Evolutionary conservation across 2,113 vertebrate genomes (phyloP), one percentile per base, ranked within the genome.

Genomic region (Sylvia atricapilla): DNA sequence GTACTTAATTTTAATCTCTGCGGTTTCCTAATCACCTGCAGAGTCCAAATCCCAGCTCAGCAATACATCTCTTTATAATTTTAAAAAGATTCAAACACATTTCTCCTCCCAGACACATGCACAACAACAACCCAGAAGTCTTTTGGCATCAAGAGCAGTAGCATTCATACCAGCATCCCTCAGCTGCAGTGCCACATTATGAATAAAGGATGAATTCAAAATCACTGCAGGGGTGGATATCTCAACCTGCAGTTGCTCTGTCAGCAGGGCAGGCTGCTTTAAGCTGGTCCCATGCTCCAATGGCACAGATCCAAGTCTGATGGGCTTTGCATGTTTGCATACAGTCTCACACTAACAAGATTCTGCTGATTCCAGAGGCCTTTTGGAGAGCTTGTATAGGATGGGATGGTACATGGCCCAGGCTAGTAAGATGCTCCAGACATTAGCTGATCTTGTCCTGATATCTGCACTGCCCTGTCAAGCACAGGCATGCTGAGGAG

Each of bases 361-460:
- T 20, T 17, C 7, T 44, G 13, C 19, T 69, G 25, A 53, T 82
- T 87, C 37, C 82, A 78, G 56, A 75, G 33, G 43, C 44, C 3
- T 3, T 84, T 87, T 6, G 7, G 28, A 77, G 46, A 84, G 27
- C 8, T 7, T 56, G 73, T n/a, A 56, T 69, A 7, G 74, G 28
- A 39, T 5, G 2, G 35, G 47, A 23, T 69, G 49, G 23, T 33
- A 43, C 0, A 0, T 13, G 12, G 58, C 35, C 31, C 22, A 20
- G 39, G 60, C 19, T 81, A 69, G 18, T 41, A 35, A 53, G 43
- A 70, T 25, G 23, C 21, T 70, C 25, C n/a, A 59, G 28, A 50
- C 8, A 46, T 67, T 23, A 79, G 18, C 20, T 82, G 44, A 27
- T 55, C 39, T 67, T 0, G 0, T 66, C 43, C 37, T 84, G 33